Base-by-base conservation (phyloP, 2,888 invertebrate genomes). In the Eupithecia centaureata region DNA sequence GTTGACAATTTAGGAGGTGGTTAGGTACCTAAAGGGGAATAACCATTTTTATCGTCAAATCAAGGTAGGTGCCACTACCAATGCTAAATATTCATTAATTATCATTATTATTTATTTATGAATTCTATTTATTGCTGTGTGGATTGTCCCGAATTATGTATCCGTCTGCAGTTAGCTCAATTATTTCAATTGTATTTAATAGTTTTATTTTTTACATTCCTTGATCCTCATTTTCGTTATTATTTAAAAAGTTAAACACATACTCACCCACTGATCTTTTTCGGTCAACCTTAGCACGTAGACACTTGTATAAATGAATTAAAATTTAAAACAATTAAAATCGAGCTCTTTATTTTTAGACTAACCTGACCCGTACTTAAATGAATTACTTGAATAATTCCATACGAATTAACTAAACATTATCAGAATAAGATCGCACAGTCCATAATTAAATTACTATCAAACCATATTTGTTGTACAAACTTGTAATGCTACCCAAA, bases 401-500 rank as follows among this genome's bases (percentile, higher is more conserved):
- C 18, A 47, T 47, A 12, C 47, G 47, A 47, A 47, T 22, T 47
- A 0, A 47, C 47, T 22, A n/a, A 42, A 28, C 60, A 28, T 38
- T n/a, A 2, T 42, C n/a, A 58, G 25, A 72, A 71, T 35, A 60
- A 63, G 63, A 51, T 64, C 68, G 54, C 68, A 71, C 69, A 71
- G 71, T 61, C 70, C 70, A 61, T 63, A 69, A 38, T 25, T 28
- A 33, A 65, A 71, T n/a, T 57, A 60, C 65, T 42, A 60, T 61
- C n/a, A 38, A 35, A 42, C 70, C 68, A 66, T 64, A 70, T 38
- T 13, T 60, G 65, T 35, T 32, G 47, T 32, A 61, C 64, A 68
- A 73, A 74, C 70, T 52, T 54, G 61, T 71, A 66, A 67, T 65
- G 69, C 22, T n/a, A 52, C 10, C 66, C 70, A 67, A 58, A 61